A percentile compares a stretch with the other conserved stretches of the same genome.
Conservation (phyloP, 2,797 vertebrate species). For the Amblyraja radiata region DNA sequence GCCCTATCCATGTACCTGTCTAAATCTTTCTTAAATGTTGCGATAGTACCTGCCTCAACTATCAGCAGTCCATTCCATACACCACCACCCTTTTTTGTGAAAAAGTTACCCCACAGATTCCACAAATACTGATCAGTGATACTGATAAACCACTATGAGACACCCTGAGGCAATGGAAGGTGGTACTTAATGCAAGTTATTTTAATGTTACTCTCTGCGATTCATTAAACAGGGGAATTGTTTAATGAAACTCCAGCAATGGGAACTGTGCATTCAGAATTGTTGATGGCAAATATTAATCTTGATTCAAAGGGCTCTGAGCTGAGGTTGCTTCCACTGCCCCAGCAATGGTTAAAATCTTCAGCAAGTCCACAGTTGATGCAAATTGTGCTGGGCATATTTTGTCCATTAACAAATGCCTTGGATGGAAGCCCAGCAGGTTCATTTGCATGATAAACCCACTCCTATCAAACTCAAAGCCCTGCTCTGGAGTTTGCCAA, state of each 20-base stretch:
- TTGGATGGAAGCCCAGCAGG: conserved; percentile 17
- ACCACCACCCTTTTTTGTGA: no score
- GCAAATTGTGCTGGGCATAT: conserved; percentile 10
- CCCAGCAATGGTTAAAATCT: background rate
- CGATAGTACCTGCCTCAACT: no score
- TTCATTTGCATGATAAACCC: conserved; percentile 34
- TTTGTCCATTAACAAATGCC: conserved; percentile 29
- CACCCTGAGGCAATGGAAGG: background rate
- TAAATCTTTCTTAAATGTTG: no score
- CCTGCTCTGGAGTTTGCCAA: conserved; percentile 4
- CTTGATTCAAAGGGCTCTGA: background rate
- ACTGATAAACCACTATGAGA: background rate
- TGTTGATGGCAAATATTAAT: no score
- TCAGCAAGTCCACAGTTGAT: conserved; percentile 15
- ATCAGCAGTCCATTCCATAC: no score
- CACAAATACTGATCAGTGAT: no score
- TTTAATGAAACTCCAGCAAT: background rate
- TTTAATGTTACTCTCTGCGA: background rate
- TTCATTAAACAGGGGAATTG: background rate
- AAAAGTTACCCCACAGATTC: no score
- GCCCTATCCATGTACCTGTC: no score
- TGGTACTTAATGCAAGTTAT: background rate
- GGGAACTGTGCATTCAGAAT: background rate
- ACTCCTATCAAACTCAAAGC: conserved; percentile 8
- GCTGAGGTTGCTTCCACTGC: background rate